Evolutionary conservation across 1,140 invertebrate genomes (phyloP), one percentile per base, ranked within the genome.

Genomic region (Danaus melanippus): DNA sequence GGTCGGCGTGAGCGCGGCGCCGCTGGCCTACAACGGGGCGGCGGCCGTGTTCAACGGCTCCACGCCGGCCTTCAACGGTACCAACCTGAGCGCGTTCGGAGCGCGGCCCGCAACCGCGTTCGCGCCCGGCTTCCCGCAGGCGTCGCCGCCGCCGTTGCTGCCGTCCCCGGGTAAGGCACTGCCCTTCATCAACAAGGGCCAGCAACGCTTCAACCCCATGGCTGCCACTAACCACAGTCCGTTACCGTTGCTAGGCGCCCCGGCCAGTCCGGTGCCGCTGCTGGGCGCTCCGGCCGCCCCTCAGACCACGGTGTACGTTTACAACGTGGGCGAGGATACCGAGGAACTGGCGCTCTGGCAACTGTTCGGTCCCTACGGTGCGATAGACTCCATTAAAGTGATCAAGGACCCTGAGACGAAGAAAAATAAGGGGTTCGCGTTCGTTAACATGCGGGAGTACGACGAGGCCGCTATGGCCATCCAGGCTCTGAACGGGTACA

Each of bases 391-490:
- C 72, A 98, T 99, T 48, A 99, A 99, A 90, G 95, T 98, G 61
- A 98, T 99, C 73, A 94, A 97, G 74, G 98, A 99, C 89, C 92
- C 96, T 62, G 95, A 98, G 87, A 98, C 97, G 60, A 97, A 98
- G 90, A 99, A 99, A 89, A 99, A 98, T 91, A 99, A 99, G 89
- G 98, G 98, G 67, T 99, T 98, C 81, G 98, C 97, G 42, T 99
- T 99, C 84, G 97, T 99, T 44, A 99, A 97, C 74, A 99, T 99
- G 98, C 97, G 97, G 80, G 98, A 99, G 87, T 99, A 99, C 86
- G 97, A 99, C 75, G 98, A 99, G 86, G 97, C 98, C 10, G 92
- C 98, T 9, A 95, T 97, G 74, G 98, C 98, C 64, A 99, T 99
- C 71, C 95, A 97, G 84, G 96, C 95, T 57, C 91, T 99, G 58